These are phyloP conservation scores for Piaya cayana DNA, from an alignment of 2,113 vertebrate genomes.

Conservation along the genomic window DNA sequence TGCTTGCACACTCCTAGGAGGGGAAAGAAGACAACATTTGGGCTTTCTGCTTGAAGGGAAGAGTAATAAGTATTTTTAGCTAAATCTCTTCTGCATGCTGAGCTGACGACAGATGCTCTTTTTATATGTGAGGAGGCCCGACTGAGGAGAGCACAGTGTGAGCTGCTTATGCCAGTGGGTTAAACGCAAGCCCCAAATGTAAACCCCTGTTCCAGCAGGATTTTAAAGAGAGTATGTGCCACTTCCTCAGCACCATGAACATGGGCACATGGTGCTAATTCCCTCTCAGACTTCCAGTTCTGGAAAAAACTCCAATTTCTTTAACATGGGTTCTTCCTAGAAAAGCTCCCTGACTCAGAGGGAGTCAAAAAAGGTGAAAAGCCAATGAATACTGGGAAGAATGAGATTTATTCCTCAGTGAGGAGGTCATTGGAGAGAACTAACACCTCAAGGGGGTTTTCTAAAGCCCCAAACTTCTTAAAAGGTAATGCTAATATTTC, in stretches of 20 bases:
- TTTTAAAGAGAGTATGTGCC: background rate
- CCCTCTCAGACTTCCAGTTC: background rate
- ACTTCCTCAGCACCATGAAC: background rate
- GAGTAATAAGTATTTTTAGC: background rate
- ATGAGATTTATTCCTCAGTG: background rate
- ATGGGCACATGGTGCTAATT: background rate
- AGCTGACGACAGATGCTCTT: background rate
- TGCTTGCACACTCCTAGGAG: background rate
- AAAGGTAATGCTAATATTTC: background rate
- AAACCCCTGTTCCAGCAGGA: background rate
- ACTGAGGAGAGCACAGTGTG: background rate
- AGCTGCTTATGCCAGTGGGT: fast-evolving
- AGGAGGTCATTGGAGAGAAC: background rate
- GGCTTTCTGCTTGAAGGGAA: background rate
- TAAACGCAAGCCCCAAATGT: background rate
- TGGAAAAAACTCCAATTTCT: background rate
- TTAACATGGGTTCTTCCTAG: background rate
- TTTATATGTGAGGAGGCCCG: background rate
- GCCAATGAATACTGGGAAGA: background rate
- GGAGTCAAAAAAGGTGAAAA: background rate
- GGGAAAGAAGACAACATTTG: background rate
- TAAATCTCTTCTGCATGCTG: background rate
- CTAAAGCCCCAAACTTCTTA: background rate
- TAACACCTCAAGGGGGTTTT: background rate
- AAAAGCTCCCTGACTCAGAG: background rate